Evolutionary conservation across 2,888 invertebrate species (phyloP).

Genomic region (Tineola bisselliella): DNA sequence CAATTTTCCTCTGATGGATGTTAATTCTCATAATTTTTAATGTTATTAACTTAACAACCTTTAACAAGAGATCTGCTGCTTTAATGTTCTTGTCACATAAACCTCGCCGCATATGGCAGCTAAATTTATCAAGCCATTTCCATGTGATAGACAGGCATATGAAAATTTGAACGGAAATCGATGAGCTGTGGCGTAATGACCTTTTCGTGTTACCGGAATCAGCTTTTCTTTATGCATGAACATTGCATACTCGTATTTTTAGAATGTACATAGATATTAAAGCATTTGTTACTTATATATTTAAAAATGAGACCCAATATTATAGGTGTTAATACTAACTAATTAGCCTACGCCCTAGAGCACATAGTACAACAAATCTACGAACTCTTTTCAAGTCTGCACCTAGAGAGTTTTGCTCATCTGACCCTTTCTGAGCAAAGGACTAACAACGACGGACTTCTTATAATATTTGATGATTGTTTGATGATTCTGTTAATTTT

Average conservation of each 20-base stretch:
- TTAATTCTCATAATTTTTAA: not conserved
- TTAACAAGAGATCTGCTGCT: not conserved
- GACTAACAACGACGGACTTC: no score
- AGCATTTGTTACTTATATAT: no score
- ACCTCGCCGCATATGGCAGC: constrained; percentile 13
- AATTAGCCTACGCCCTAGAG: no score
- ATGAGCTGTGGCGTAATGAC: constrained; percentile 17
- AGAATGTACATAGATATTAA: no score
- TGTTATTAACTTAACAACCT: not conserved
- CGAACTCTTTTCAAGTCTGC: no score
- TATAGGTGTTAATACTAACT: no score
- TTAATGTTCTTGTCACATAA: not conserved
- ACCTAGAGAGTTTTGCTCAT: no score
- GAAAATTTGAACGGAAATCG: not conserved
- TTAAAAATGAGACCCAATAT: no score
- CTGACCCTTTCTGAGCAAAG: no score
- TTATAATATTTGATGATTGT: no score
- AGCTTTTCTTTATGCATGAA: constrained; percentile 21
- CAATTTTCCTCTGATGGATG: not conserved
- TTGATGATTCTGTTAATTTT: no score
- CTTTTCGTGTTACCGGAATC: constrained; percentile 21
- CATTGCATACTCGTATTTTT: not conserved
- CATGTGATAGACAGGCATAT: not conserved
- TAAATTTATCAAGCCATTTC: constrained; percentile 15
- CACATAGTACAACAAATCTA: no score